These are phyloP conservation scores for Paracentrotus lividus DNA, from an alignment of 53 echinoderm and acorn worm genomes.

Conservation along the genomic window DNA sequence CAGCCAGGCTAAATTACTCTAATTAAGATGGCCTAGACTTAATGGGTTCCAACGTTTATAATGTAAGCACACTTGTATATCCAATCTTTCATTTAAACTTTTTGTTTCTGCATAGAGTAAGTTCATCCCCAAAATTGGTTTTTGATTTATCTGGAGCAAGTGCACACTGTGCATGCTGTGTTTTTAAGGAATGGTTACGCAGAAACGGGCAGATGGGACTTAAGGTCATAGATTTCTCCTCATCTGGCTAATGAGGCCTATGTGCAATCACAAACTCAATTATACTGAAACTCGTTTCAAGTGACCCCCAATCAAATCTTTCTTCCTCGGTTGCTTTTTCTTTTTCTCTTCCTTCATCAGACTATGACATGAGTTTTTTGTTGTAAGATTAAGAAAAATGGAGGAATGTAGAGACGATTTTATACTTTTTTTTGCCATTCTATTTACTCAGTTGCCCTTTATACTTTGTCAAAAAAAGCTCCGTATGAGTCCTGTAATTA, in stretches of 20 bases:
- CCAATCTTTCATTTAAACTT: neutral
- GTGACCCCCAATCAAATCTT: neutral
- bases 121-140: slow-evolving; percentile 31
- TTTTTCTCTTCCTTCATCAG: neutral
- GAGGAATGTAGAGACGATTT: too few species aligned
- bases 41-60: slow-evolving; percentile 47
- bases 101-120: neutral
- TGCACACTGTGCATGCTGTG: slow-evolving; percentile 53
- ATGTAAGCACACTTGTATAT: slow-evolving; percentile 29
- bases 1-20: slow-evolving; percentile 29
- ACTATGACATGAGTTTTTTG: neutral
- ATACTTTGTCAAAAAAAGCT: too few species aligned
- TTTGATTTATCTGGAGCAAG: slow-evolving; percentile 16
- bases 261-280: slow-evolving; percentile 1
- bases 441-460: too few species aligned
- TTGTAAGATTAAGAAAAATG: too few species aligned
- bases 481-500: too few species aligned
- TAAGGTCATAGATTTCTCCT: neutral
- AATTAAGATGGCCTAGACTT: slow-evolving; percentile 47
- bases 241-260: slow-evolving; percentile 41
- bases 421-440: too few species aligned
- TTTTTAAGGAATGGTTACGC: neutral
- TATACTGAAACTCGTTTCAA: neutral
- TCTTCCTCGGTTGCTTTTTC: too few species aligned
- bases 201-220: slow-evolving; percentile 5